Evolutionary conservation across 2,888 invertebrate genomes (phyloP).

Genomic region (Stenodera caucasica): DNA sequence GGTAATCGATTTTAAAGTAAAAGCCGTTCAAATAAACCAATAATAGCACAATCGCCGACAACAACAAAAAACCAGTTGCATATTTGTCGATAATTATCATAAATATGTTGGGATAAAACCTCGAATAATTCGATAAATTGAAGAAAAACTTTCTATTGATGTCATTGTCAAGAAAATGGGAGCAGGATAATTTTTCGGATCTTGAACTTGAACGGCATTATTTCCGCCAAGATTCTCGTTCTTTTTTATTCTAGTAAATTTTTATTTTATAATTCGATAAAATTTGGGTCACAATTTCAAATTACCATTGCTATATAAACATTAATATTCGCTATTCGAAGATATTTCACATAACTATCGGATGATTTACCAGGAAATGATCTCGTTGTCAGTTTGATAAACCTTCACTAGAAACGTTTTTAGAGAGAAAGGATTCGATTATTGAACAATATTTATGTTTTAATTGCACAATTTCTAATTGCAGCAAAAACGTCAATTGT

Average conservation of each 20-base stretch:
- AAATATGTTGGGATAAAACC: too few species aligned
- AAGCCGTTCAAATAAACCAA: slow-evolving; percentile 11
- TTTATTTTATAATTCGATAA: too few species aligned
- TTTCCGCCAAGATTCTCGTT: too few species aligned
- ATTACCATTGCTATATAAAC: too few species aligned
- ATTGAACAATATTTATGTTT: neutral
- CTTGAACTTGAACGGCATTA: slow-evolving; percentile 23
- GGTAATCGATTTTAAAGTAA: slow-evolving; percentile 12
- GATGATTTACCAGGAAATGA: neutral
- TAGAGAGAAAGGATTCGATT: slow-evolving; percentile 17
- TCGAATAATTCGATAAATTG: too few species aligned
- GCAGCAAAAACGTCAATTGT: slow-evolving; percentile 64
- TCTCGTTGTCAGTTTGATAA: neutral
- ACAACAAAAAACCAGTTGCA: neutral
- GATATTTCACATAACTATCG: too few species aligned
- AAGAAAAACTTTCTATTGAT: slow-evolving; percentile 11
- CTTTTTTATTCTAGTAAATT: too few species aligned
- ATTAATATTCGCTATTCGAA: too few species aligned
- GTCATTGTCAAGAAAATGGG: slow-evolving; percentile 11
- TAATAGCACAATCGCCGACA: neutral
- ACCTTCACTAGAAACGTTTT: neutral
- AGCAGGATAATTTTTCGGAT: slow-evolving; percentile 12
- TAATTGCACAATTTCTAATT: slow-evolving; percentile 22
- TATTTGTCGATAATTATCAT: neutral
- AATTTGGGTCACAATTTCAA: too few species aligned